Evolutionary conservation across 2,113 vertebrate species (phyloP).

Genomic region (Aphyosemion australe): DNA sequence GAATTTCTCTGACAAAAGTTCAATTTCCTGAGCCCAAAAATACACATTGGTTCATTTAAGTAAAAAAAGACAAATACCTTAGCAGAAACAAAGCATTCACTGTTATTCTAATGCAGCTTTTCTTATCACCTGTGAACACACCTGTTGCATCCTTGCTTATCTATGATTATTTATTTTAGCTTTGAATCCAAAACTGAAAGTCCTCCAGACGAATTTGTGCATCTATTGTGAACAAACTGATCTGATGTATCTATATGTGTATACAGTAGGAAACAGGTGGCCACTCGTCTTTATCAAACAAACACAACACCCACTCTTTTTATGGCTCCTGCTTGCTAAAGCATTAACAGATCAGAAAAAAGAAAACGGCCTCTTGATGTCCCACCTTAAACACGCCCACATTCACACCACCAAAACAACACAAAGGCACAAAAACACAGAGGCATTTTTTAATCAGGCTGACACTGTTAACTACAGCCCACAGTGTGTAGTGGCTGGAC

Average conservation of each 20-base stretch:
- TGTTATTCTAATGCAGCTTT: too few relatives aligned
- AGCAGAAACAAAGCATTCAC: too few relatives aligned
- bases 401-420: conserved; percentile 17
- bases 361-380: conserved; percentile 13
- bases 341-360: conserved; percentile 20
- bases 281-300: conserved; percentile 3
- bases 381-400: conserved; percentile 17
- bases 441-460: not conserved
- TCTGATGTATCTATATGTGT: not conserved
- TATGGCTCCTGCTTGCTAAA: conserved; percentile 21
- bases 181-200: not conserved
- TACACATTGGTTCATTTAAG: too few relatives aligned
- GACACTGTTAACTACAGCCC: conserved; percentile 22
- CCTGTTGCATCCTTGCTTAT: not conserved
- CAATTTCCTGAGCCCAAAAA: too few relatives aligned
- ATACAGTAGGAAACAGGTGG: not conserved
- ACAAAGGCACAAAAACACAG: conserved; percentile 9
- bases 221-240: not conserved
- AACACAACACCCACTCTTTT: conserved; percentile 13
- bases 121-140: not conserved
- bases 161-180: not conserved
- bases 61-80: too few relatives aligned
- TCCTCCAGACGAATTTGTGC: not conserved
- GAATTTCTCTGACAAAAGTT: too few relatives aligned
- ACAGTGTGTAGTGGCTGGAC: conserved; percentile 16